A percentile compares a stretch with the other conserved stretches of the same genome.
These are phyloP conservation scores for Bufo gargarizans DNA, from an alignment of 2,113 vertebrate species.

Conservation along the genomic window DNA sequence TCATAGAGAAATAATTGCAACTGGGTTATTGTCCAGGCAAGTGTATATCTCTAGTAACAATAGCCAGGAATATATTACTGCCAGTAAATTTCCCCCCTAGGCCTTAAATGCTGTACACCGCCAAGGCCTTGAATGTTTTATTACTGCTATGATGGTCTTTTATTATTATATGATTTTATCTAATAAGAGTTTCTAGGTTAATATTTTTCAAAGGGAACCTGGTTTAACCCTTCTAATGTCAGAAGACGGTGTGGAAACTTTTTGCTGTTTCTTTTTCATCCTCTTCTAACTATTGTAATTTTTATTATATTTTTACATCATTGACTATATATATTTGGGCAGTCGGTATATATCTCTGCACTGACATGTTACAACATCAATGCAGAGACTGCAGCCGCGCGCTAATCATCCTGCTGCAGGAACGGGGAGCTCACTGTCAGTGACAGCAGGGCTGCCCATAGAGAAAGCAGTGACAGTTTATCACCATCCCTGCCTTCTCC, in stretches of 20 bases:
- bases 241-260: background rate
- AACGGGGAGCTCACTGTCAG: too few relatives aligned
- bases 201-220: constrained; percentile 33
- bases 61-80: constrained; percentile 55
- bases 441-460: too few relatives aligned
- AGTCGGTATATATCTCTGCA: too few relatives aligned
- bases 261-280: background rate
- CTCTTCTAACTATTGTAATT: too few relatives aligned
- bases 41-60: constrained; percentile 55
- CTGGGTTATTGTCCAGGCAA: constrained; percentile 53
- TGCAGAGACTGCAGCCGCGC: too few relatives aligned
- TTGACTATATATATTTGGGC: too few relatives aligned
- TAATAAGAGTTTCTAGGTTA: constrained; percentile 49
- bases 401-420: too few relatives aligned
- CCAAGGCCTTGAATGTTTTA: constrained; percentile 52
- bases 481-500: too few relatives aligned
- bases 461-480: too few relatives aligned
- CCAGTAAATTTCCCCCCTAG: constrained; percentile 53
- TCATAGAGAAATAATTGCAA: constrained; percentile 55
- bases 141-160: constrained; percentile 50
- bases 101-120: constrained; percentile 23
- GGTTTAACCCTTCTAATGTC: background rate
- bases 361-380: too few relatives aligned
- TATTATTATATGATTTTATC: constrained; percentile 52
- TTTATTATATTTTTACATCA: background rate